phyloP scores from a whole-genome alignment of 2,888 invertebrate genomes.

The Lepidocyrtinus sp. region DNA sequence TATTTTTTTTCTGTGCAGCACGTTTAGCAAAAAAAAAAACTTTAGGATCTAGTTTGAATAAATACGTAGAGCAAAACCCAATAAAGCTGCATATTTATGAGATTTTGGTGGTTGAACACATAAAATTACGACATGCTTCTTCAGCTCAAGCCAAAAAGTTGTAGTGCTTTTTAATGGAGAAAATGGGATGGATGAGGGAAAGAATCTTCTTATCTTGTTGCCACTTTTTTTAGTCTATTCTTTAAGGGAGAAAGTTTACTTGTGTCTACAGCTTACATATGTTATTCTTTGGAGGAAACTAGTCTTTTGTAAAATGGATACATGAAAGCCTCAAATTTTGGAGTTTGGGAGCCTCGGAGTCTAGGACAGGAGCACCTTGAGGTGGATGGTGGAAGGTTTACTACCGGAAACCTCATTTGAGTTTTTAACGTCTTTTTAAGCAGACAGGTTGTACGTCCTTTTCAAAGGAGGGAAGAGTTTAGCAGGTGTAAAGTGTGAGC shows the following conservation, averaged over 20 bases:
- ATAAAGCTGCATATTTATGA: conserved; percentile 33
- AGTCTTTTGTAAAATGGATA: too few species aligned
- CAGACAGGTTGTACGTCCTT: neutral
- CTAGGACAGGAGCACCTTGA: too few species aligned
- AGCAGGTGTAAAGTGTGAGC: conserved; percentile 10
- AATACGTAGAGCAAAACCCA: conserved; percentile 8
- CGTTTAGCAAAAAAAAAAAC: too few species aligned
- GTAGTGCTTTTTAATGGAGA: too few species aligned
- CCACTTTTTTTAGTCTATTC: too few species aligned
- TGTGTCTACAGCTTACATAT: too few species aligned
- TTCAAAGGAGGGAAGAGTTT: neutral
- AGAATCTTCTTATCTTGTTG: too few species aligned
- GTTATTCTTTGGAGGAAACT: too few species aligned
- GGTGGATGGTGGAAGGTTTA: neutral
- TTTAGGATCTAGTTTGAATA: neutral
- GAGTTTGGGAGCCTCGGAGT: too few species aligned
- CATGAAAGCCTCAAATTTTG: too few species aligned
- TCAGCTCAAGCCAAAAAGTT: conserved; percentile 1
- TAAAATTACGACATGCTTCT: conserved; percentile 41
- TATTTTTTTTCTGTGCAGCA: neutral
- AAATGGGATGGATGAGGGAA: too few species aligned
- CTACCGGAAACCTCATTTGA: conserved; percentile 2
- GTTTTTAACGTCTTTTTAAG: neutral
- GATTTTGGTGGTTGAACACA: conserved; percentile 27
- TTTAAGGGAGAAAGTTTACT: too few species aligned